phyloP scores from a whole-genome alignment of 2,113 vertebrate species.

The Gnathonemus echidnorhynchus region DNA sequence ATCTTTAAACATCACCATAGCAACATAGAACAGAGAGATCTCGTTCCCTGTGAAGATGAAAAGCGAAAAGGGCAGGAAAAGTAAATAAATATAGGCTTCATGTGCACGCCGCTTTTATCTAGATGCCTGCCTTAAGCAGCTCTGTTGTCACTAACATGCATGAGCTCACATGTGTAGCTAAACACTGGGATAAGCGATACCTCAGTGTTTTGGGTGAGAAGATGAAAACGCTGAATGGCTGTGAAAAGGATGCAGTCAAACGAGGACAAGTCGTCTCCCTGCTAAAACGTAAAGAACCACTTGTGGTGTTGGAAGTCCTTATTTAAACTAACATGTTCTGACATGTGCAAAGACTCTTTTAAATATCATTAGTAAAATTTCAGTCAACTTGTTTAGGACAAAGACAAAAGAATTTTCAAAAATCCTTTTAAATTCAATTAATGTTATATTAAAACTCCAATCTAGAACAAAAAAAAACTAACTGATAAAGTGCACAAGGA shows the following conservation, averaged over 20 bases:
- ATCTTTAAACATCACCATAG: not conserved
- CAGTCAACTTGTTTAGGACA: not conserved
- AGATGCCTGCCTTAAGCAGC: not conserved
- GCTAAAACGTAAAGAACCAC: not conserved
- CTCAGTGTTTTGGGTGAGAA: not conserved
- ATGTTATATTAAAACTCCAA: not conserved
- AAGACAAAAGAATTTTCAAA: not conserved
- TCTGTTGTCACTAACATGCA: not conserved
- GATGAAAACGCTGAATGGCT: not conserved
- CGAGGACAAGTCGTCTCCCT: not conserved
- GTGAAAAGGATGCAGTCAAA: not conserved
- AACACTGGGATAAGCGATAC: not conserved
- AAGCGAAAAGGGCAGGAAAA: conserved; percentile 1
- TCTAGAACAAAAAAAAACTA: not conserved
- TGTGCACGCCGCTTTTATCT: not conserved
- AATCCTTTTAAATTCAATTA: not conserved
- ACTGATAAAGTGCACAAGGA: not conserved
- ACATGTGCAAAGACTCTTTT: not conserved
- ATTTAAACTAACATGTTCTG: not conserved
- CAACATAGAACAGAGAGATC: conserved; percentile 1
- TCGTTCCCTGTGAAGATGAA: not conserved
- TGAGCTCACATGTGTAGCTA: not conserved
- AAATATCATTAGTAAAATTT: not conserved
- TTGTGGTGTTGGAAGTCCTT: not conserved
- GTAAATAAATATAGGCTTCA: not conserved